phyloP scores from a whole-genome alignment of 2,113 vertebrate species.

The Callocephalon fimbriatum region DNA sequence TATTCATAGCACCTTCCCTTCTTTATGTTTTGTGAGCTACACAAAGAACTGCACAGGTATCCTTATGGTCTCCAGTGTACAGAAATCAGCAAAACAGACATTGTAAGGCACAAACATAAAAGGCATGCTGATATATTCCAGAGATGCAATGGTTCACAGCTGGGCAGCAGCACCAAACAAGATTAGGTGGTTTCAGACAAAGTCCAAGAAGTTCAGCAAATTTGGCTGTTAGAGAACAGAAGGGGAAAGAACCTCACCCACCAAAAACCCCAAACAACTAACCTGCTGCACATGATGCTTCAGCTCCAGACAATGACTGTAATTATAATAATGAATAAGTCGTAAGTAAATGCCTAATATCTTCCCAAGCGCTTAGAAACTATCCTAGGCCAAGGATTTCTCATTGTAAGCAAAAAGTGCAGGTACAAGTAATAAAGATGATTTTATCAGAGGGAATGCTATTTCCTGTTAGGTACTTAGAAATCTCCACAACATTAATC shows the following conservation, averaged over 20 bases:
- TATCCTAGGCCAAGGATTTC: background rate
- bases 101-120: background rate
- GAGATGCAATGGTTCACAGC: background rate
- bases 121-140: rapidly evolving
- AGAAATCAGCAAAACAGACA: background rate
- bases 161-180: background rate
- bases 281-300: background rate
- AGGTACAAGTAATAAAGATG: background rate
- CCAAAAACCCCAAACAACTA: background rate
- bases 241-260: background rate
- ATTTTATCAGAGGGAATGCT: background rate
- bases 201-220: background rate
- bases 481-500: conserved; percentile 44
- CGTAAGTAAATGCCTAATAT: background rate
- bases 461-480: background rate
- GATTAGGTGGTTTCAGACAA: background rate
- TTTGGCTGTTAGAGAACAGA: background rate
- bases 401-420: background rate
- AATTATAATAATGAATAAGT: background rate
- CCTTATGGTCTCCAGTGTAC: background rate
- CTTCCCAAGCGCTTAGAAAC: background rate
- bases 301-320: background rate
- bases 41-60: background rate
- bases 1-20: background rate
- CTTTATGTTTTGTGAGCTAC: background rate